Evolutionary conservation across 1,140 invertebrate species (phyloP), one percentile per base, ranked within the genome.

Genomic region (Solenopsis fugax): DNA sequence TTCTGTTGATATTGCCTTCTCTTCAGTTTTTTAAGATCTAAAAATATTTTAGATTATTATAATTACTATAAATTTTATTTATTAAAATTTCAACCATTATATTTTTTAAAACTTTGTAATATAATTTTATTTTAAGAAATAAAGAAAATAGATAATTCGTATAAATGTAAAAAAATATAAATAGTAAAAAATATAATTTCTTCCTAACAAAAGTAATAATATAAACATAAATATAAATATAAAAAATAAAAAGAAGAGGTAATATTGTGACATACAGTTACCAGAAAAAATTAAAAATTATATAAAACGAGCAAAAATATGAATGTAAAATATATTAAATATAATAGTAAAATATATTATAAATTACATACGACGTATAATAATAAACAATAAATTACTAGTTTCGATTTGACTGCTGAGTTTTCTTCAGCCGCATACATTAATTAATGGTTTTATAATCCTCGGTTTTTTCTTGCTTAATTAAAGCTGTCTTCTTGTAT

Each of bases 1-100:
- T 98, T 98, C 91, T 98, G 97, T 93, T 98, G 97, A 92, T 98
- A 98, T 93, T 98, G 97, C 64, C 98, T 96, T 50, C 98, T 96
- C 93, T 98, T 98, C 80, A 97, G 95, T 93, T 98, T 98, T 87
- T 98, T 97, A 52, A 97, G 95, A 96, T 97, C 97, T 95, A 45
- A 52, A 52, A 67, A 41, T 50, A 29, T 16, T 67, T n/a, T 29
- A 21, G 10, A 4, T 9, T 21, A 50, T 1, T 72, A 41, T 54
- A n/a, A 58, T 37, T 54, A 41, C 3, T 54, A 72, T 37, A 0
- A 54, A 34, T 60, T 24, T 29, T 0, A 52, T 45, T 41, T 72
- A 45, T 29, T 37, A 64, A 52, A 56, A 41, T 56, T 21, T 16
- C 75, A 29, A 77, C 48, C 48, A 16, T 54, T 85, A 67, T 34